Base-by-base conservation (phyloP, 30 jellyfish, hydroid and myxozoan genomes). In the Cassiopea andromeda region DNA sequence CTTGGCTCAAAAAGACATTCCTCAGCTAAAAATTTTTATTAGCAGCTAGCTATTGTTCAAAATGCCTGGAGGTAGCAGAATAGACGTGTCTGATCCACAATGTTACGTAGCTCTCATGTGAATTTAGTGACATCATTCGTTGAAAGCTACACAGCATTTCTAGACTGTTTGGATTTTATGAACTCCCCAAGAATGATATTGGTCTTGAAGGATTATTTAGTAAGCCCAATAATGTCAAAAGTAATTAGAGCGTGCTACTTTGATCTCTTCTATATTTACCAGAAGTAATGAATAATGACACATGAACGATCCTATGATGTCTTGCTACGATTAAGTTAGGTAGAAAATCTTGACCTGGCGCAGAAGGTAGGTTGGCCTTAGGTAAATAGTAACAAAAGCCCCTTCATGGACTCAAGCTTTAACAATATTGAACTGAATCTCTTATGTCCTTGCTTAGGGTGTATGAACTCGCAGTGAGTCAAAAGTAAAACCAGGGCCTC, bases 221-320 rank as follows among this genome's bases (percentile, higher is more conserved):
- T 66, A 66, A 66, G 43, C 75, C 15, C 75, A 19, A 15, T 66
- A 66, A 19, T 66, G 75, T 66, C 75, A 66, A 66, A 66, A 66
- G 75, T 19, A 66, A 66, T 66, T 66, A 66, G 75, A 13, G 75
- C 45, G 45, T 66, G 75, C 19, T 66, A 19, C 75, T 66, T 66
- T 66, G 75, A 66, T 14, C 45, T 66, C 15, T 19, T 66, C 15
- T 19, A 66, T 66, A 66, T 66, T 66, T 66, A 19, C 75, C 2
- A 16, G 43, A 19, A 2, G 43, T 66, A 66, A 66, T 66, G 43
- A 66, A 66, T 66, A 66, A 66, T 66, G 75, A 66, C 45, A 19
- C 19, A 54, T 3, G 38, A 6, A 54, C 12, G 7, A 54, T 54
- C 64, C 64, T 10, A 54, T 54, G 64, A 54, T 54, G 12, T 54